phyloP scores from a whole-genome alignment of 2,797 vertebrate species.

The Chaetodon trifasciatus region DNA sequence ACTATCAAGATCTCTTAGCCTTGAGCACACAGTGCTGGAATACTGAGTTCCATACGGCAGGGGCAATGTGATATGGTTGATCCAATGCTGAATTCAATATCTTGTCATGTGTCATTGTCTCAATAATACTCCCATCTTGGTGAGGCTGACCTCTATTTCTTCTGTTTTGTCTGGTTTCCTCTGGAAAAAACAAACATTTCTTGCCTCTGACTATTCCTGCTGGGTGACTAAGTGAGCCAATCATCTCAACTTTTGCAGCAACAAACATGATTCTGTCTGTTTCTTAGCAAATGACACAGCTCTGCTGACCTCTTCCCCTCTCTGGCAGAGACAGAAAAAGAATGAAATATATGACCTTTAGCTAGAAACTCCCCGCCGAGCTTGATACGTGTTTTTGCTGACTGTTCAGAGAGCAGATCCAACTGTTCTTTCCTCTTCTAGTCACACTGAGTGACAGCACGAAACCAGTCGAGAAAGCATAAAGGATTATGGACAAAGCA shows the following conservation, averaged over 20 bases:
- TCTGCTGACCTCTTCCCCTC: constrained; percentile 23
- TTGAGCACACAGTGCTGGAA: constrained; percentile 20
- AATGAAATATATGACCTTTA: constrained; percentile 44
- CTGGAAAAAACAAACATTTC: neutral
- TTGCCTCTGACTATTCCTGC: constrained; percentile 1
- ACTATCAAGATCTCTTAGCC: constrained; percentile 35
- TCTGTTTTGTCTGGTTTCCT: neutral
- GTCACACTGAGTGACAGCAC: constrained; percentile 33
- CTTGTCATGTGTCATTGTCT: constrained; percentile 26
- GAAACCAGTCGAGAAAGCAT: constrained; percentile 36
- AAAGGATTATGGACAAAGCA: constrained; percentile 66
- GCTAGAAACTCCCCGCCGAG: constrained; percentile 43
- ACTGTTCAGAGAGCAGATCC: constrained; percentile 53
- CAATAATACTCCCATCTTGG: neutral
- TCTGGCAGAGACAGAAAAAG: constrained; percentile 27
- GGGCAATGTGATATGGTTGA: constrained; percentile 24
- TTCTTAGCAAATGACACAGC: constrained; percentile 22
- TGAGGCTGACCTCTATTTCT: constrained; percentile 15
- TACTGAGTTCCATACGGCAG: neutral
- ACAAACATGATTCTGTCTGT: constrained; percentile 13
- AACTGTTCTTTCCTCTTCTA: constrained; percentile 42
- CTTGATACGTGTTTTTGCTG: constrained; percentile 61
- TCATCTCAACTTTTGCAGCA: constrained; percentile 13
- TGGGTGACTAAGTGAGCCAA: constrained; percentile 10
- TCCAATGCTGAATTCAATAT: constrained; percentile 13